These are phyloP conservation scores for Drosophila melanosoma DNA, from an alignment of 2,888 invertebrate genomes.

Conservation along the genomic window DNA sequence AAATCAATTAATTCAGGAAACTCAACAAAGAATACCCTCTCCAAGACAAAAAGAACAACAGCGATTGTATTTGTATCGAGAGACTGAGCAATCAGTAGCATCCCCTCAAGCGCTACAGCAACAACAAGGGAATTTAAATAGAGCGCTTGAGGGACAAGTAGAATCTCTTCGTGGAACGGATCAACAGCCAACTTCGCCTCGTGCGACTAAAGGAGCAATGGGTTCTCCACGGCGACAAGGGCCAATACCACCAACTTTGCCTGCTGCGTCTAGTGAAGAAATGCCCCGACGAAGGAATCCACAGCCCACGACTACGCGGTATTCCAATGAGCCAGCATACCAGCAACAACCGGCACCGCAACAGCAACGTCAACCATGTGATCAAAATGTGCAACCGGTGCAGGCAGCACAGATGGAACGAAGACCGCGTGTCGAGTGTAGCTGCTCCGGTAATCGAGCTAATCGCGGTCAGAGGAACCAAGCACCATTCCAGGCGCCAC, in stretches of 20 bases:
- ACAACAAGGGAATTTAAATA: neutral
- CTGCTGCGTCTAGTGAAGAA: neutral
- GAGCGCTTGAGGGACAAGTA: neutral
- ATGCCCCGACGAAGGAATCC: neutral
- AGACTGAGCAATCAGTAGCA: neutral
- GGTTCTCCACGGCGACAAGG: neutral
- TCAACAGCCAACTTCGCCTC: neutral
- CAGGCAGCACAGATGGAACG: neutral
- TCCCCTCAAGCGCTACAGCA: neutral
- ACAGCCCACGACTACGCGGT: neutral
- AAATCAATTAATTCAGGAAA: neutral
- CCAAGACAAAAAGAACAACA: neutral
- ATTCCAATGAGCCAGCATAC: neutral
- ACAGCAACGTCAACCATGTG: neutral
- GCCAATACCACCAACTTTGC: neutral
- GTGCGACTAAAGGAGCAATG: neutral
- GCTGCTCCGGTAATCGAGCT: constrained; percentile 17
- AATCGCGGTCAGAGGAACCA: neutral
- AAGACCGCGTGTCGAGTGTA: constrained; percentile 40
- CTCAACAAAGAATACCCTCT: neutral
- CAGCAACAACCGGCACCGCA: neutral
- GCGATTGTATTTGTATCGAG: neutral
- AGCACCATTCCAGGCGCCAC: constrained; percentile 17
- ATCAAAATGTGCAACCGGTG: neutral
- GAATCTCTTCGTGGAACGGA: neutral